Evolutionary conservation across 1,140 invertebrate genomes (phyloP).

Genomic region (Brachionus sp.): DNA sequence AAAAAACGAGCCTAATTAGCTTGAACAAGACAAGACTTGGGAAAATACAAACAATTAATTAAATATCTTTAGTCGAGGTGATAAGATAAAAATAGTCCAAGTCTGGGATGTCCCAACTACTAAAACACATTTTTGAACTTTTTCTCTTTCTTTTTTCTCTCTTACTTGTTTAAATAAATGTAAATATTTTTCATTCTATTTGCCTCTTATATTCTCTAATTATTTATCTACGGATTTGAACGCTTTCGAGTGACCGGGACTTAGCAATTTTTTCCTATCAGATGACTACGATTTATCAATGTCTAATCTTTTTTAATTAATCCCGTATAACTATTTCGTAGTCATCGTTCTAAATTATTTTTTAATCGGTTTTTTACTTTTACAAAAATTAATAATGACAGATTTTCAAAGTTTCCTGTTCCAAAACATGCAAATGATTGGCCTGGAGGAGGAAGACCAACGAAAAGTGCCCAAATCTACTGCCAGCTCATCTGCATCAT

Average conservation of each 20-base stretch:
- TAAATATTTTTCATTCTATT: background rate
- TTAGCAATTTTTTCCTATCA: background rate
- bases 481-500: background rate
- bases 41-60: constrained; percentile 14
- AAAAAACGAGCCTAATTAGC: background rate
- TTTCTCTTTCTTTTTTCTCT: background rate
- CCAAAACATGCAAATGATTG: constrained; percentile 44
- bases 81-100: background rate
- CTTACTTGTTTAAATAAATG: background rate
- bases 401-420: constrained; percentile 46
- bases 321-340: background rate
- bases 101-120: background rate
- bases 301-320: constrained; percentile 19
- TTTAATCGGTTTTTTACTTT: constrained; percentile 19
- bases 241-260: background rate
- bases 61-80: constrained; percentile 26
- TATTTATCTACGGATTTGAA: constrained; percentile 34
- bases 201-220: background rate
- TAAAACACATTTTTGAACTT: constrained; percentile 28
- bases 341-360: background rate
- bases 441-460: constrained; percentile 26
- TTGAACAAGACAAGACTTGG: background rate
- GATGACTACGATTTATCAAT: constrained; percentile 17
- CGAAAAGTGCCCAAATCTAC: background rate
- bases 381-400: constrained; percentile 6